Percentiles rank a stretch among this genome's conserved stretches.
Conservation (phyloP, 2,888 invertebrate genomes). For the Pediacus dermestoides region DNA sequence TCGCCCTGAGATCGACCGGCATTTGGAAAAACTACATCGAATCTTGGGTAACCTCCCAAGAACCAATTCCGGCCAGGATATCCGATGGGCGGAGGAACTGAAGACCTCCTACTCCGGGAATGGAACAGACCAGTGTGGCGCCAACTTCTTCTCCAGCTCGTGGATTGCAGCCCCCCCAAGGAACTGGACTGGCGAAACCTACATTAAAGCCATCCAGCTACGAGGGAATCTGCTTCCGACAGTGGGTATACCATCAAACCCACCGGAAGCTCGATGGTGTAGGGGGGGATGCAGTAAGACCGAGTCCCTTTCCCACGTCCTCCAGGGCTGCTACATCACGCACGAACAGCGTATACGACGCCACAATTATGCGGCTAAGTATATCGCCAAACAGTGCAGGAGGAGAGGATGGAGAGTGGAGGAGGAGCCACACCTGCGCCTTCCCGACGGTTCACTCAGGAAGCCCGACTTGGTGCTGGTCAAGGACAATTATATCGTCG, state of each 20-base stretch:
- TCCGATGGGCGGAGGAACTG: slow-evolving; percentile 14
- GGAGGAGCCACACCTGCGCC: slow-evolving; percentile 25
- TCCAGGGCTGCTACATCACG: slow-evolving; percentile 26
- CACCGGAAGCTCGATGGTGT: slow-evolving; percentile 24
- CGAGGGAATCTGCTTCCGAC: slow-evolving; percentile 32
- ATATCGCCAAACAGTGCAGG: slow-evolving; percentile 15
- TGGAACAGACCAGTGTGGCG: slow-evolving; percentile 10
- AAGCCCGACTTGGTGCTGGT: slow-evolving; percentile 19
- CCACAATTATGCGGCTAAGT: slow-evolving; percentile 18
- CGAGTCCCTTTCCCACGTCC: slow-evolving; percentile 25
- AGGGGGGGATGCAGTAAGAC: slow-evolving; percentile 26
- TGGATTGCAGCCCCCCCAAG: slow-evolving; percentile 27
- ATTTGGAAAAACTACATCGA: too few species aligned
- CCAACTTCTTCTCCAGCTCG: neutral
- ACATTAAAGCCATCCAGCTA: slow-evolving; percentile 30
- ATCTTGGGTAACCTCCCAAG: too few species aligned
- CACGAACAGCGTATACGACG: slow-evolving; percentile 22
- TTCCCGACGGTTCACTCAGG: slow-evolving; percentile 14
- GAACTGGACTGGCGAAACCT: slow-evolving; percentile 31
- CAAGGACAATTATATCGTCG: slow-evolving; percentile 10
- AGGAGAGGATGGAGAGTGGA: slow-evolving; percentile 20
- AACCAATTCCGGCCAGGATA: too few species aligned
- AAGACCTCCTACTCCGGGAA: slow-evolving; percentile 20
- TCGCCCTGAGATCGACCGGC: too few species aligned
- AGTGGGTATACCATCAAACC: slow-evolving; percentile 34